Percentiles rank a stretch among this genome's conserved stretches.
Conservation (phyloP, 2,888 invertebrate genomes). For the Sycophila texana region DNA sequence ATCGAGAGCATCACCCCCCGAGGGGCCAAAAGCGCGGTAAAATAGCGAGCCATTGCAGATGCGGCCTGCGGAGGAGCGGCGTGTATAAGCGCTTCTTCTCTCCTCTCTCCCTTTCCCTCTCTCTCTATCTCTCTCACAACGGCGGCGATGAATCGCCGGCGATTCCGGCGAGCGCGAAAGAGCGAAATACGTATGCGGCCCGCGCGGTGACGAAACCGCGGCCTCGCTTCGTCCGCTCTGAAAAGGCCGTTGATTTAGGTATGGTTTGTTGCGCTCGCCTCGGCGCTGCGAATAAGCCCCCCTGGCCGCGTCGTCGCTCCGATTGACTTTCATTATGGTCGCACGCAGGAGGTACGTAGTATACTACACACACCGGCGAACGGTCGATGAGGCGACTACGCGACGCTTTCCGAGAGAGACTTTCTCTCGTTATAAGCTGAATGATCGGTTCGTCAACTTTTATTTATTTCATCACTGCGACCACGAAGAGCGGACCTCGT, state of each 20-base stretch:
- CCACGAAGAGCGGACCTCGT: background rate
- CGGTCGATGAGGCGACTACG: background rate
- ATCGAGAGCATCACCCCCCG: too few relatives aligned
- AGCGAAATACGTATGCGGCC: background rate
- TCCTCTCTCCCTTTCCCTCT: background rate
- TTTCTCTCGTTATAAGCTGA: constrained; percentile 36
- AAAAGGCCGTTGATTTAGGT: constrained; percentile 36
- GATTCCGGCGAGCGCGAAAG: background rate
- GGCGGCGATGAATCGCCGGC: constrained; percentile 11
- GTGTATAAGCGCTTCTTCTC: constrained; percentile 20
- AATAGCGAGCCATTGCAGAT: constrained; percentile 12
- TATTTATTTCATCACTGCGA: background rate
- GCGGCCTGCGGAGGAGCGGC: constrained; percentile 6
- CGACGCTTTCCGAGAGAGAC: constrained; percentile 9
- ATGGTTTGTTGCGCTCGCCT: background rate
- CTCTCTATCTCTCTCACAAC: background rate
- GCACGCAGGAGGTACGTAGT: background rate
- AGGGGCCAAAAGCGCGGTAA: background rate
- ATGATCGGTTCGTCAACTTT: constrained; percentile 17
- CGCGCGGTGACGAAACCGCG: constrained; percentile 35
- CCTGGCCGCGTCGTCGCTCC: background rate
- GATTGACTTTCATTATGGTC: background rate
- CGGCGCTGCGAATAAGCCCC: background rate
- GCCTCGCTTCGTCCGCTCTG: background rate
- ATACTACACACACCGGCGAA: background rate